Evolutionary conservation across 1,140 invertebrate species (phyloP).

Genomic region (Trichoplusia ni): DNA sequence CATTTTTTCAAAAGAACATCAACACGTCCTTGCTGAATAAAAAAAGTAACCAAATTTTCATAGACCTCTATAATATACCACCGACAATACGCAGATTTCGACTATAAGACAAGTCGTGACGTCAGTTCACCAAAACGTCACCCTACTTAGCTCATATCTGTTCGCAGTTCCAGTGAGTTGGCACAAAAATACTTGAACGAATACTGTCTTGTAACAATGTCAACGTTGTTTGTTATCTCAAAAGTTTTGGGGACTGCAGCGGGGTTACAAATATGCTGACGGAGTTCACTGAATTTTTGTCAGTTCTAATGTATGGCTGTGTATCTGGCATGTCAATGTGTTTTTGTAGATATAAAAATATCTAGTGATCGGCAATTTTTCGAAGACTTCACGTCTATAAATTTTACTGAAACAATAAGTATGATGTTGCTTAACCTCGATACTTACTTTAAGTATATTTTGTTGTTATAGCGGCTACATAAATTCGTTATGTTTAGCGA

Average conservation of each 20-base stretch:
- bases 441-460: too few relatives aligned
- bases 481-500: too few relatives aligned
- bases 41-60: too few relatives aligned
- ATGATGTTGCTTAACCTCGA: too few relatives aligned
- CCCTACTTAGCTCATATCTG: neutral
- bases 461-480: too few relatives aligned
- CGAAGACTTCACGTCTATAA: too few relatives aligned
- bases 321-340: neutral
- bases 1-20: too few relatives aligned
- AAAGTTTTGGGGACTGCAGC: slow-evolving; percentile 1
- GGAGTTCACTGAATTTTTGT: neutral
- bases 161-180: slow-evolving; percentile 22
- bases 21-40: too few relatives aligned
- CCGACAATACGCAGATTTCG: neutral
- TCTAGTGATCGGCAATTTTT: too few relatives aligned
- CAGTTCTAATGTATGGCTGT: neutral
- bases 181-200: slow-evolving; percentile 20
- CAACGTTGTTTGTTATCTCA: slow-evolving; percentile 26
- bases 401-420: too few relatives aligned
- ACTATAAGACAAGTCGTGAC: slow-evolving; percentile 8
- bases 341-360: neutral
- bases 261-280: slow-evolving; percentile 2
- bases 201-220: slow-evolving; percentile 20
- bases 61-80: too few relatives aligned
- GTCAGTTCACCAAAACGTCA: neutral